A percentile compares a stretch with the other conserved stretches of the same genome.
These are phyloP conservation scores for Himalopsyche anomala DNA, from an alignment of 2,888 invertebrate species.

Conservation along the genomic window DNA sequence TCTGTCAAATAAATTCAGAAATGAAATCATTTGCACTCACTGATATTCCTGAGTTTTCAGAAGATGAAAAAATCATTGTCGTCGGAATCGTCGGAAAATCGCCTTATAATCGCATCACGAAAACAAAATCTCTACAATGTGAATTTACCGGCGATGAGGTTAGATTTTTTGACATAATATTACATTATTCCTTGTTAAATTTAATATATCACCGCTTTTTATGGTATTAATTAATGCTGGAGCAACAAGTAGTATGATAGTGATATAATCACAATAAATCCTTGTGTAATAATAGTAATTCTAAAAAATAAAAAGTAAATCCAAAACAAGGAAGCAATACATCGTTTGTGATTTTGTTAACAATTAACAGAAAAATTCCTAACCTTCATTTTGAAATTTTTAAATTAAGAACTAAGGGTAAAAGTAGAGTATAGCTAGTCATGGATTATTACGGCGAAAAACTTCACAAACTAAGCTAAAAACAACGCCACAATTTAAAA, in stretches of 20 bases:
- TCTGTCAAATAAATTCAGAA: background rate
- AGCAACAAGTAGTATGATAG: background rate
- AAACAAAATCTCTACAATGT: slow-evolving; percentile 79
- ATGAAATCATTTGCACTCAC: slow-evolving; percentile 57
- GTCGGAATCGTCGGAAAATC: slow-evolving; percentile 86
- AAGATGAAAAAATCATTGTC: slow-evolving; percentile 80
- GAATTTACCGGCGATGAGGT: slow-evolving; percentile 74
- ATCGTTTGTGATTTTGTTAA: too few relatives aligned
- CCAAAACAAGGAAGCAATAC: too few relatives aligned
- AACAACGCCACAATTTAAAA: too few relatives aligned
- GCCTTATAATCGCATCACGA: slow-evolving; percentile 80
- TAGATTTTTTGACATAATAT: slow-evolving; percentile 41
- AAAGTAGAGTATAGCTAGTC: too few relatives aligned
- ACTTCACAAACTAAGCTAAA: too few relatives aligned
- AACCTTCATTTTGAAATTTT: too few relatives aligned
- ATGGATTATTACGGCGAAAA: too few relatives aligned
- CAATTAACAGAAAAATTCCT: too few relatives aligned
- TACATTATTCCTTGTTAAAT: background rate
- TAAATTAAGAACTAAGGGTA: too few relatives aligned
- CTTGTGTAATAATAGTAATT: too few relatives aligned
- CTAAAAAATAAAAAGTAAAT: too few relatives aligned
- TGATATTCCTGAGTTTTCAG: slow-evolving; percentile 59
- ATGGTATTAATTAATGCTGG: background rate
- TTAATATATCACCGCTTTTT: background rate
- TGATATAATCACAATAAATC: too few relatives aligned